Percentiles rank a stretch among this genome's conserved stretches.
Evolutionary conservation across 2,888 invertebrate species (phyloP).

Genomic region (Erpobdella octoculata): DNA sequence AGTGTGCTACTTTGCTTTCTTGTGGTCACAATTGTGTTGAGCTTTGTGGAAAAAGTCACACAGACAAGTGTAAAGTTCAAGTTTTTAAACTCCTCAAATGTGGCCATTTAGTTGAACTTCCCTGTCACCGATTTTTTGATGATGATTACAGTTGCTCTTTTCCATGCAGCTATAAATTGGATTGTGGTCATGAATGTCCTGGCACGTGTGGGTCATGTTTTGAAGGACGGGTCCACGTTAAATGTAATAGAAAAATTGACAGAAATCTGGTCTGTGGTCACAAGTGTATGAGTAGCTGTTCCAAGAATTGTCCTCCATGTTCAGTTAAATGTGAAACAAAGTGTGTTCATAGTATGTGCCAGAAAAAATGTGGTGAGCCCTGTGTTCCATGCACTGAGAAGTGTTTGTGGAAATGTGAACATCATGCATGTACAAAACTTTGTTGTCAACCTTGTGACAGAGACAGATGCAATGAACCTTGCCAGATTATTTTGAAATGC

Average conservation of each 20-base stretch:
- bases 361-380: slow-evolving; percentile 41
- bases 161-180: slow-evolving; percentile 37
- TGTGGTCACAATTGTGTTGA: slow-evolving; percentile 56
- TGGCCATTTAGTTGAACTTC: slow-evolving; percentile 54
- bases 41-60: slow-evolving; percentile 52
- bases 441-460: slow-evolving; percentile 52
- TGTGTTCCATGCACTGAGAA: slow-evolving; percentile 47
- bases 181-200: slow-evolving; percentile 40
- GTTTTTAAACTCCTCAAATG: slow-evolving; percentile 55
- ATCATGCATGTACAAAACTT: slow-evolving; percentile 43
- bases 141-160: slow-evolving; percentile 47
- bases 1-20: slow-evolving; percentile 50
- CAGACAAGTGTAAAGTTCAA: slow-evolving; percentile 46
- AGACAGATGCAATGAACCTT: slow-evolving; percentile 46
- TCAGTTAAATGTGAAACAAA: slow-evolving; percentile 46
- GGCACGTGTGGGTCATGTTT: slow-evolving; percentile 55
- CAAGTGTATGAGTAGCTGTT: slow-evolving; percentile 49
- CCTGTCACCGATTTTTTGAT: slow-evolving; percentile 50
- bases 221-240: slow-evolving; percentile 60
- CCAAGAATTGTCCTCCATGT: slow-evolving; percentile 50
- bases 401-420: slow-evolving; percentile 48
- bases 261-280: slow-evolving; percentile 55
- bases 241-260: slow-evolving; percentile 58
- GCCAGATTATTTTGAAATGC: slow-evolving; percentile 52
- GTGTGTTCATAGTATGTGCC: slow-evolving; percentile 46